Conservation (phyloP, 2,888 invertebrate genomes). For the Ochropacha duplaris region DNA sequence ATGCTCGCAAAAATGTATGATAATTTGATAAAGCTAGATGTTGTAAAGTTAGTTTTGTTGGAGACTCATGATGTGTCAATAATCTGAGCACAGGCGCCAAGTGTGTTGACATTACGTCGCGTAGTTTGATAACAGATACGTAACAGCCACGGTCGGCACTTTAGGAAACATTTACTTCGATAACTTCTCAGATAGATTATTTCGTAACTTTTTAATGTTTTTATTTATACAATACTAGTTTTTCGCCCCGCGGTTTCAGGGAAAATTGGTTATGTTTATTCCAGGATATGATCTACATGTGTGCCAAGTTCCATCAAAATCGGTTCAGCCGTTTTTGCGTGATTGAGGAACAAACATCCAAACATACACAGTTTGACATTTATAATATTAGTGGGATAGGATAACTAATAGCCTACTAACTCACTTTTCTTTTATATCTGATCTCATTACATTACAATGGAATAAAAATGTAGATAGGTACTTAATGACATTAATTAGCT, state of each 20-base stretch:
- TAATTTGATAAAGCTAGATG: neutral
- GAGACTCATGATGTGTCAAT: constrained; percentile 2
- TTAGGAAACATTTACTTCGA: neutral
- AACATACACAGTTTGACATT: too few relatives aligned
- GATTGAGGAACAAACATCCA: too few relatives aligned
- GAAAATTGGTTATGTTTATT: too few relatives aligned
- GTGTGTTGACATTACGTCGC: neutral
- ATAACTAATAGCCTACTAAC: too few relatives aligned
- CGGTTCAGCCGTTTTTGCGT: too few relatives aligned
- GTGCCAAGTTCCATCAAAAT: too few relatives aligned
- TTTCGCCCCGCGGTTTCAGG: too few relatives aligned
- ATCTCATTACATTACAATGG: neutral
- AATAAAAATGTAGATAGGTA: neutral
- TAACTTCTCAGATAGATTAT: too few relatives aligned
- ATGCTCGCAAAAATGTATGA: neutral
- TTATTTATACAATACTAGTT: too few relatives aligned
- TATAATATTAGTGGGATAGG: too few relatives aligned
- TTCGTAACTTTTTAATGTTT: neutral
- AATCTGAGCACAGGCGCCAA: neutral
- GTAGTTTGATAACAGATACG: neutral
- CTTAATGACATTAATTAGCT: neutral
- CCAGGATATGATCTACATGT: too few relatives aligned
- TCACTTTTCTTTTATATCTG: too few relatives aligned
- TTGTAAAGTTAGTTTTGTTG: neutral
- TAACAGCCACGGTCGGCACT: neutral